These are phyloP conservation scores for Hypolimnas misippus DNA, from an alignment of 2,888 invertebrate genomes.

Conservation along the genomic window DNA sequence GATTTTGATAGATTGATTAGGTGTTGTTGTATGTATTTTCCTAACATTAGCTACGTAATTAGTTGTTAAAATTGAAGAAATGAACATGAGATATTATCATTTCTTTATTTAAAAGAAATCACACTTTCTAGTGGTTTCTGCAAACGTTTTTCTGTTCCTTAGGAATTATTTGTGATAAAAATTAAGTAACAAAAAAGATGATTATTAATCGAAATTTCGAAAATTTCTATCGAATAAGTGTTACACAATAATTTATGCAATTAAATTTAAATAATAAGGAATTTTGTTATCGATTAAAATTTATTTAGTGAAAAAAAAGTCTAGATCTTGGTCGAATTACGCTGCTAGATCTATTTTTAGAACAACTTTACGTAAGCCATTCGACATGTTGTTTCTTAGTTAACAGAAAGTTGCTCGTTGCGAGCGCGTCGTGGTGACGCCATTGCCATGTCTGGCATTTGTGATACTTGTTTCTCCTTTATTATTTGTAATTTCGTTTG, in stretches of 20 bases:
- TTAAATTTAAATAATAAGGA: neutral
- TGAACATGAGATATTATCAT: too few relatives aligned
- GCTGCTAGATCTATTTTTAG: constrained; percentile 47
- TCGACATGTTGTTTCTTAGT: constrained; percentile 41
- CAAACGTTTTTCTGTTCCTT: too few relatives aligned
- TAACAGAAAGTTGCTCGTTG: constrained; percentile 46
- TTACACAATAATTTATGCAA: neutral
- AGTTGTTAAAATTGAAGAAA: neutral
- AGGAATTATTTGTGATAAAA: neutral
- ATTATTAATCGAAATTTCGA: neutral
- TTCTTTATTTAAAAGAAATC: too few relatives aligned
- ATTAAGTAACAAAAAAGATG: neutral
- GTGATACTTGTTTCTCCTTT: constrained; percentile 35
- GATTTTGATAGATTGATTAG: neutral
- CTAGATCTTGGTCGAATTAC: constrained; percentile 19
- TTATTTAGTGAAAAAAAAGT: neutral
- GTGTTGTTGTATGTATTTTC: neutral
- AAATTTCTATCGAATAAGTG: neutral
- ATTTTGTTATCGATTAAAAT: neutral
- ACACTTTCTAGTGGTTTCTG: too few relatives aligned
- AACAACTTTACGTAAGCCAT: constrained; percentile 47
- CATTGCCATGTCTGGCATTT: constrained; percentile 34
- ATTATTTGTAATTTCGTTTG: constrained; percentile 18
- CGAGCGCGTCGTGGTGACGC: constrained; percentile 35
- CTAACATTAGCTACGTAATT: neutral